A percentile compares a stretch with the other conserved stretches of the same genome.
phyloP scores from a whole-genome alignment of 2,113 vertebrate species.

The Ursus arctos region DNA sequence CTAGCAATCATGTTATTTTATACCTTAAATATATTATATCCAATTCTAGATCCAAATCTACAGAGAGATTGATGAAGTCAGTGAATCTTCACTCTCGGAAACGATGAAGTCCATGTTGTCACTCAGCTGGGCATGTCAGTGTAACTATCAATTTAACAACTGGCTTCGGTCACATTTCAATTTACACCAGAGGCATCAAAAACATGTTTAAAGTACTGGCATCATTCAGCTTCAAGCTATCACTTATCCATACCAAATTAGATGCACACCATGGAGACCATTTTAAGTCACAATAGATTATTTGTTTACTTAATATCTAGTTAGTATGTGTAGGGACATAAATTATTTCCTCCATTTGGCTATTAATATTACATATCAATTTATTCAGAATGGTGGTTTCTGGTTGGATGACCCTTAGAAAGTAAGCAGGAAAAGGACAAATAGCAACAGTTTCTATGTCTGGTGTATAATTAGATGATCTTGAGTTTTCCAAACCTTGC shows the following conservation, averaged over 20 bases:
- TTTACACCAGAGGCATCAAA: conserved; percentile 36
- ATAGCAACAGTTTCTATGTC: background rate
- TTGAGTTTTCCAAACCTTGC: background rate
- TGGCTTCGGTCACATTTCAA: conserved; percentile 51
- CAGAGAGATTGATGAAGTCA: background rate
- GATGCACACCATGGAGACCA: background rate
- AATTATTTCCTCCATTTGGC: conserved; percentile 52
- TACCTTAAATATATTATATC: background rate
- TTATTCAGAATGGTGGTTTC: conserved; percentile 52
- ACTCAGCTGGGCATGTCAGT: background rate
- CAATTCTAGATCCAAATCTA: background rate
- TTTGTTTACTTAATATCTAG: conserved; percentile 66
- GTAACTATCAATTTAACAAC: background rate
- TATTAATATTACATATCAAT: conserved; percentile 61
- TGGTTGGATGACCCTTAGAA: background rate
- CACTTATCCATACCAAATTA: conserved; percentile 55
- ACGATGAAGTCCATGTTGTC: conserved; percentile 19
- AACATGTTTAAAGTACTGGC: background rate
- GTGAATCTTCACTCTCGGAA: background rate
- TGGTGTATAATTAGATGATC: background rate
- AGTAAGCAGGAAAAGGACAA: background rate
- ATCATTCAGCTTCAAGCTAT: background rate
- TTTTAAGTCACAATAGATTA: conserved; percentile 58
- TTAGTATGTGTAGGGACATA: conserved; percentile 56
- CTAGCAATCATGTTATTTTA: conserved; percentile 2